phyloP scores from a whole-genome alignment of 1,140 invertebrate species.

The Rhopalosiphum maidis region DNA sequence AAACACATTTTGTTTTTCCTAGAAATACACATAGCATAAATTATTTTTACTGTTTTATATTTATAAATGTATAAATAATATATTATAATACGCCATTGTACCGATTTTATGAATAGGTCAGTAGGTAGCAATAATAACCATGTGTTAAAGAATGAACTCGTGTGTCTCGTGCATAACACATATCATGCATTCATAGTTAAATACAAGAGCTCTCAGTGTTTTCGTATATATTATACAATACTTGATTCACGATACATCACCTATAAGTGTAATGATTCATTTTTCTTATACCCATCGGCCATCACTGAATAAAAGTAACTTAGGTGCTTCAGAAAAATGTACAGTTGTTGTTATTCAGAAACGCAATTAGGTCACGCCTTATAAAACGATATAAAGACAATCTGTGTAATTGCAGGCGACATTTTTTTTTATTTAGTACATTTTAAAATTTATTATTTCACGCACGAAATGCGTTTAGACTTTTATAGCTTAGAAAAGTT shows the following conservation, averaged over 20 bases:
- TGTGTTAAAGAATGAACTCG: neutral
- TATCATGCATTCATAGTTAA: neutral
- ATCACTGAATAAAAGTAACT: too few relatives aligned
- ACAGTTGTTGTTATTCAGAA: neutral
- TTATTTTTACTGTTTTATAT: constrained; percentile 13
- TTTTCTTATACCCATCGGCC: neutral
- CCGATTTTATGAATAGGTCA: constrained; percentile 8
- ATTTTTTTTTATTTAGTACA: neutral
- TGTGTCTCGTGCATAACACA: neutral
- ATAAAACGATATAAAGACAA: neutral
- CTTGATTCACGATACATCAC: neutral
- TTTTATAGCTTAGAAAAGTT: neutral
- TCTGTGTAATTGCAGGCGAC: neutral
- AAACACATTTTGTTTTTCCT: neutral
- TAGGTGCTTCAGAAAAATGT: neutral
- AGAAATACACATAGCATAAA: neutral
- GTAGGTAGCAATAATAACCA: neutral
- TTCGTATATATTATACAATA: neutral
- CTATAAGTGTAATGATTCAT: neutral
- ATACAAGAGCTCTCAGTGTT: neutral
- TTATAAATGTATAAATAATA: neutral
- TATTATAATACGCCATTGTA: neutral
- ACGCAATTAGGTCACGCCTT: neutral
- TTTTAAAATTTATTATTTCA: neutral
- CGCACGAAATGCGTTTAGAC: neutral